phyloP scores from a whole-genome alignment of 2,888 invertebrate species.

The Argyresthia goedartella region DNA sequence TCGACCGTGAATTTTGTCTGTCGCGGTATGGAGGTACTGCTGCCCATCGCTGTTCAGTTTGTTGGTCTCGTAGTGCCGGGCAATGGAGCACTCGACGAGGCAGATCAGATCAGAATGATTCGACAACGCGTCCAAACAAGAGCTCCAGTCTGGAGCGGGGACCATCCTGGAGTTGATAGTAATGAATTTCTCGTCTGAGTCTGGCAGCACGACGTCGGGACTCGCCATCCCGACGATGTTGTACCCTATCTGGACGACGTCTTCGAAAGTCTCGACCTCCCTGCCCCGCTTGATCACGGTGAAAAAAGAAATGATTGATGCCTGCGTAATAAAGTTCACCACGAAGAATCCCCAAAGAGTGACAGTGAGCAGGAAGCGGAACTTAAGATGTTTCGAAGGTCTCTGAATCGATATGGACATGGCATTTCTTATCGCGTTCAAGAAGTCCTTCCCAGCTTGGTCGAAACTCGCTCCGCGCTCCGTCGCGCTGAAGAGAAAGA shows the following conservation, averaged over 20 bases:
- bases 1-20: conserved; percentile 50
- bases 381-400: conserved; percentile 33
- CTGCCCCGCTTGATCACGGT: conserved; percentile 48
- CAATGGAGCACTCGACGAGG: conserved; percentile 51
- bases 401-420: conserved; percentile 36
- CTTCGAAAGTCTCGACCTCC: conserved; percentile 54
- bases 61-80: conserved; percentile 39
- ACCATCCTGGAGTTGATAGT: conserved; percentile 43
- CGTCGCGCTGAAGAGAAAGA: conserved; percentile 31
- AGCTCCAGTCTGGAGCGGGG: conserved; percentile 28
- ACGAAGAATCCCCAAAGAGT: conserved; percentile 54
- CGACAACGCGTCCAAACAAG: conserved; percentile 35
- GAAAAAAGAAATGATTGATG: conserved; percentile 52
- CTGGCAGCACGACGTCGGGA: conserved; percentile 51
- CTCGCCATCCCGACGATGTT: conserved; percentile 50
- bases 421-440: conserved; percentile 41
- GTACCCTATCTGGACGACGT: conserved; percentile 48
- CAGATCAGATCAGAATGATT: conserved; percentile 45
- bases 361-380: conserved; percentile 42
- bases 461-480: conserved; percentile 32
- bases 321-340: conserved; percentile 52
- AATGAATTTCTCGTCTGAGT: conserved; percentile 35
- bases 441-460: conserved; percentile 47
- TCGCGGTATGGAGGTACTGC: conserved; percentile 50
- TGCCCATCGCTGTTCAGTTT: conserved; percentile 43